Conservation (phyloP, 2,113 vertebrate genomes). For the Myiozetetes cayanensis region DNA sequence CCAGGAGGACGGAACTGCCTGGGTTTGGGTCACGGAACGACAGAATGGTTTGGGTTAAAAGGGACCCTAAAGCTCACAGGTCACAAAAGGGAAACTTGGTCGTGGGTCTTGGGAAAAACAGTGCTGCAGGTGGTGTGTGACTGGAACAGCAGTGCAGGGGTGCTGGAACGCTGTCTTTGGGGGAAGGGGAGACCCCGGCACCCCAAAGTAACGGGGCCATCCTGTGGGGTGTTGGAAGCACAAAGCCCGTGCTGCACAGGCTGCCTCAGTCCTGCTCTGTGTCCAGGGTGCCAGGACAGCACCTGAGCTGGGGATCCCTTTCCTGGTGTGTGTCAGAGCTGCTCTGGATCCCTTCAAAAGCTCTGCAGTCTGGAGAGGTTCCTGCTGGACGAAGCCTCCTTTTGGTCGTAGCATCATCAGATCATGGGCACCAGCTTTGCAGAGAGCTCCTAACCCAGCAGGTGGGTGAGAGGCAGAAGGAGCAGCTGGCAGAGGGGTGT, state of each 20-base stretch:
- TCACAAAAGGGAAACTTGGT: neutral
- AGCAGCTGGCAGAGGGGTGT: neutral
- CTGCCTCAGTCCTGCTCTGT: neutral
- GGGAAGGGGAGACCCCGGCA: neutral
- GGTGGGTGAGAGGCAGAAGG: neutral
- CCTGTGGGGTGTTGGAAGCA: neutral
- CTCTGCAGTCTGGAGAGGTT: neutral
- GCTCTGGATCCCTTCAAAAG: neutral
- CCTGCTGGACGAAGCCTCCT: neutral
- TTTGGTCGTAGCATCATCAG: neutral
- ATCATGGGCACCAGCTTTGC: neutral
- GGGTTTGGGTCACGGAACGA: neutral
- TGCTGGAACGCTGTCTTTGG: neutral
- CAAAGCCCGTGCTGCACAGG: fast-evolving
- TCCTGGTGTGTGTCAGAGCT: neutral
- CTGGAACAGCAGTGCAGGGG: neutral
- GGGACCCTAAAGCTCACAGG: neutral
- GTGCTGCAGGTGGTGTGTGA: too few species aligned
- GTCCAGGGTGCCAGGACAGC: neutral
- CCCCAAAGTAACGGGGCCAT: fast-evolving
- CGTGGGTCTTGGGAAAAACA: too few species aligned
- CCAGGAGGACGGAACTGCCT: neutral
- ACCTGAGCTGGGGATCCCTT: fast-evolving
- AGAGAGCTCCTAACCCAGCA: neutral
- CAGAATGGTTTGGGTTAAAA: neutral